Percentiles rank a stretch among this genome's conserved stretches.
phyloP scores from a whole-genome alignment of 2,888 invertebrate genomes.

The Drosophila limbata region DNA sequence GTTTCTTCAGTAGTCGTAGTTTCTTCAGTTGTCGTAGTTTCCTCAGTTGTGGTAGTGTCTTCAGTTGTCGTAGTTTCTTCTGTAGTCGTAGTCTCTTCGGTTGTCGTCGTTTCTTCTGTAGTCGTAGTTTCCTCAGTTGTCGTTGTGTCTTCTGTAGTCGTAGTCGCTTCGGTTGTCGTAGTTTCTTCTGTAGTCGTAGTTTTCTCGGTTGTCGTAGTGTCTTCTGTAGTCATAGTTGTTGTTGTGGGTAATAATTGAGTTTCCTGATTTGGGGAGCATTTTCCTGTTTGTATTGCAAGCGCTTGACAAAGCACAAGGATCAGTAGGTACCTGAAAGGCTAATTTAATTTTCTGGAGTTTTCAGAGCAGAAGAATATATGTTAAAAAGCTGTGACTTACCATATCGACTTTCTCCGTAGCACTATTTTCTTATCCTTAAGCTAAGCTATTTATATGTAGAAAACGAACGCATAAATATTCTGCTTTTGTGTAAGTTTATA shows the following conservation, averaged over 20 bases:
- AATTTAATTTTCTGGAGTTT: neutral
- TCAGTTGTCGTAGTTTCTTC: too few relatives aligned
- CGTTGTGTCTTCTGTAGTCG: neutral
- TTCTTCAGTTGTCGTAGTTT: too few relatives aligned
- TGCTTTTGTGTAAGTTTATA: too few relatives aligned
- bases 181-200: too few relatives aligned
- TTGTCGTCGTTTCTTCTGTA: too few relatives aligned
- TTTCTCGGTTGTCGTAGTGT: too few relatives aligned
- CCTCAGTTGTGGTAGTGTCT: too few relatives aligned
- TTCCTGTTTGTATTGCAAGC: neutral
- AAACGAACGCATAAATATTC: neutral
- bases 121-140: neutral
- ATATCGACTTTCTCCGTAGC: neutral
- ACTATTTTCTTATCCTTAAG: neutral
- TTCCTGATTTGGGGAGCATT: neutral
- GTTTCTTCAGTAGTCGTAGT: too few relatives aligned
- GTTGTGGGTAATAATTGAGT: neutral
- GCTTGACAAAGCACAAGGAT: constrained; percentile 5
- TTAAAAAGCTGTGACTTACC: constrained; percentile 1
- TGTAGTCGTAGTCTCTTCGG: too few relatives aligned
- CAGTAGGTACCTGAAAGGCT: constrained; percentile 11
- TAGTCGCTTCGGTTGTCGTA: neutral
- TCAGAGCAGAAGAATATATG: neutral
- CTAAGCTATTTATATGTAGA: constrained; percentile 4
- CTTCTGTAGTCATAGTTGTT: too few relatives aligned